phyloP scores from a whole-genome alignment of 2,797 vertebrate genomes.

The Oreonectes daqikongensis region DNA sequence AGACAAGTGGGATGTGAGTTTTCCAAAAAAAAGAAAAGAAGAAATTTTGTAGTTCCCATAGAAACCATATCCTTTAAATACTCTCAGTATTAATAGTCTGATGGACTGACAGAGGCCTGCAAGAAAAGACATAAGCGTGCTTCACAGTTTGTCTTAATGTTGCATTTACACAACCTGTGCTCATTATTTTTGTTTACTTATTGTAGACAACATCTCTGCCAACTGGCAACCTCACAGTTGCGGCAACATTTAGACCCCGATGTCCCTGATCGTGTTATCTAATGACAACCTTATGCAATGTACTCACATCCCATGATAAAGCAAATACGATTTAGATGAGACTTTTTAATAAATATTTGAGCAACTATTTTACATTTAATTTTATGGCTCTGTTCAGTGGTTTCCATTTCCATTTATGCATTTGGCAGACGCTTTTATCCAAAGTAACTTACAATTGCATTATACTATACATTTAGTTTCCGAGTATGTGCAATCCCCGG shows the following conservation, averaged over 20 bases:
- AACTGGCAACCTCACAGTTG: too few species aligned
- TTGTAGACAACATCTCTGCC: background rate
- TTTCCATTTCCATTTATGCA: too few species aligned
- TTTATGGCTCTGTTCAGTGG: slow-evolving; percentile 37
- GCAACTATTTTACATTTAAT: background rate
- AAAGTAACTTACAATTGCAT: too few species aligned
- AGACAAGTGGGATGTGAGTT: background rate
- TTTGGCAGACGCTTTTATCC: too few species aligned
- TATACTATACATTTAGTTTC: too few species aligned
- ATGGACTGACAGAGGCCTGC: slow-evolving; percentile 8
- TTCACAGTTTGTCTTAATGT: background rate
- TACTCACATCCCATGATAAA: too few species aligned
- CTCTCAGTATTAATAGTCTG: slow-evolving; percentile 12
- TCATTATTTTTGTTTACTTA: background rate
- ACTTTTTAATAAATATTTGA: background rate
- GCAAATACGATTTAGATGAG: too few species aligned
- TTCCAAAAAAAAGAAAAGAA: background rate
- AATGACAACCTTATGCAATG: too few species aligned
- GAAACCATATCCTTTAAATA: slow-evolving; percentile 34
- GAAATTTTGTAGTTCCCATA: slow-evolving; percentile 41
- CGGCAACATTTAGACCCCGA: too few species aligned
- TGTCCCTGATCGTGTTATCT: too few species aligned
- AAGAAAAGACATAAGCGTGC: background rate
- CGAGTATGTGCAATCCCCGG: too few species aligned
- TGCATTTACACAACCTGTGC: background rate